Percentiles rank a stretch among this genome's conserved stretches.
phyloP scores from a whole-genome alignment of 1,140 invertebrate species.

The Leptoteleia sp. region DNA sequence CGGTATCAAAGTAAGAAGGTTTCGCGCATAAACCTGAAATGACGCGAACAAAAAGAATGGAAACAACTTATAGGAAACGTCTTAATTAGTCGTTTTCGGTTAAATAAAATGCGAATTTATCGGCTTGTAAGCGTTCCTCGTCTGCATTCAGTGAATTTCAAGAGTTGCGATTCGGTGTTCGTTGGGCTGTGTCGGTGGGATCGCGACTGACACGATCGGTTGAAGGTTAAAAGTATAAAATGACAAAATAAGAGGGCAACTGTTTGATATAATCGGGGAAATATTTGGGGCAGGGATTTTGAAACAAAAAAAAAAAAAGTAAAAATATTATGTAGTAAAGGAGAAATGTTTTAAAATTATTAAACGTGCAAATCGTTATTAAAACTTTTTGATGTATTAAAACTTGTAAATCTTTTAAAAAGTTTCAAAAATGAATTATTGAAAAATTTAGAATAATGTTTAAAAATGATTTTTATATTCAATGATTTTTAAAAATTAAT shows the following conservation, averaged over 20 bases:
- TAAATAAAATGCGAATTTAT: constrained; percentile 50
- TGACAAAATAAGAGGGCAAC: constrained; percentile 22
- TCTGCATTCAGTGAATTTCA: constrained; percentile 28
- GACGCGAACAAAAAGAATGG: constrained; percentile 37
- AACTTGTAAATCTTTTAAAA: no score
- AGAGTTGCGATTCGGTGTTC: constrained; percentile 18
- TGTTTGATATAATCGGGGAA: no score
- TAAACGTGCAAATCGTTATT: no score
- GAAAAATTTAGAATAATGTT: no score
- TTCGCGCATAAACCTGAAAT: constrained; percentile 51
- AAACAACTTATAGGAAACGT: constrained; percentile 59
- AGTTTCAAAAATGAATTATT: no score
- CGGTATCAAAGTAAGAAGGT: constrained; percentile 31
- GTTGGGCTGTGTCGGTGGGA: background rate
- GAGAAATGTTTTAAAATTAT: no score
- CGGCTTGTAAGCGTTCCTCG: constrained; percentile 13
- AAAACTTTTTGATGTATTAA: no score
- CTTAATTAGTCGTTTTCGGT: constrained; percentile 61
- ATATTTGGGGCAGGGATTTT: no score
- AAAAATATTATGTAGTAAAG: no score
- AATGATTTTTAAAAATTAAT: no score
- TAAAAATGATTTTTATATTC: no score
- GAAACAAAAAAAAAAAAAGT: no score
- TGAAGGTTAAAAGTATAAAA: constrained; percentile 49
- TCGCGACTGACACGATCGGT: constrained; percentile 22